A percentile compares a stretch with the other conserved stretches of the same genome.
Evolutionary conservation across 2,888 invertebrate genomes (phyloP).

Genomic region (Scaptomyza tumidula): DNA sequence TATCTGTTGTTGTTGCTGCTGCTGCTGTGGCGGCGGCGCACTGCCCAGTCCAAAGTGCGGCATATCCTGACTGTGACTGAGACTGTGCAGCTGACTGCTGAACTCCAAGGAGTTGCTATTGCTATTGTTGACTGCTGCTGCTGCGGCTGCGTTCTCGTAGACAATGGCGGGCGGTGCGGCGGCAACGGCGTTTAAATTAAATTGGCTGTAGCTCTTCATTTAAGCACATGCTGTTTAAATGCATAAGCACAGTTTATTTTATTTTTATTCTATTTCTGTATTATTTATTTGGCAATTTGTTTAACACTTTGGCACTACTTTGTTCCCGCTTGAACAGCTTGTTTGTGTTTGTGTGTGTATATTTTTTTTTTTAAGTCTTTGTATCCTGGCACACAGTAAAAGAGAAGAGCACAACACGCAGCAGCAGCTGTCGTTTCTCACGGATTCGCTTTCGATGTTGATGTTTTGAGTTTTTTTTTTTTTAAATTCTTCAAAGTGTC

Average conservation of each 20-base stretch:
- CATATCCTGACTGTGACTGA: constrained; percentile 77
- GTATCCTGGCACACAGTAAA: constrained; percentile 44
- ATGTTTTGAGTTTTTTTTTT: constrained; percentile 51
- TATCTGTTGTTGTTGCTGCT: constrained; percentile 58
- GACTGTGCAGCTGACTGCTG: constrained; percentile 62
- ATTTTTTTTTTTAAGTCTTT: constrained; percentile 37
- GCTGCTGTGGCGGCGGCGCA: constrained; percentile 67
- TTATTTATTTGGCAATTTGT: constrained; percentile 66
- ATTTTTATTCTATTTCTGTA: neutral
- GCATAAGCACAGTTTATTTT: constrained; percentile 26
- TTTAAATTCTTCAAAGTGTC: constrained; percentile 24
- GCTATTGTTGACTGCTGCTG: constrained; percentile 43
- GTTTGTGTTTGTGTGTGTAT: constrained; percentile 36
- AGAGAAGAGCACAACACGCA: constrained; percentile 43
- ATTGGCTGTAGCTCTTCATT: constrained; percentile 81
- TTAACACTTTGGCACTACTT: constrained; percentile 72
- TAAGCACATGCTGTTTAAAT: constrained; percentile 71
- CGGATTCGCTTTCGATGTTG: constrained; percentile 71
- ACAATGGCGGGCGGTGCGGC: constrained; percentile 68
- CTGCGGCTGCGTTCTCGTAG: constrained; percentile 72
- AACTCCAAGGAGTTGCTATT: constrained; percentile 57
- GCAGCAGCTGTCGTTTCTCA: constrained; percentile 80
- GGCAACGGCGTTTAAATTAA: constrained; percentile 72
- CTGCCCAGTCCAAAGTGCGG: constrained; percentile 85
- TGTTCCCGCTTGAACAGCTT: constrained; percentile 35